These are phyloP conservation scores for Lutjanus erythropterus DNA, from an alignment of 2,113 vertebrate species.

Conservation along the genomic window DNA sequence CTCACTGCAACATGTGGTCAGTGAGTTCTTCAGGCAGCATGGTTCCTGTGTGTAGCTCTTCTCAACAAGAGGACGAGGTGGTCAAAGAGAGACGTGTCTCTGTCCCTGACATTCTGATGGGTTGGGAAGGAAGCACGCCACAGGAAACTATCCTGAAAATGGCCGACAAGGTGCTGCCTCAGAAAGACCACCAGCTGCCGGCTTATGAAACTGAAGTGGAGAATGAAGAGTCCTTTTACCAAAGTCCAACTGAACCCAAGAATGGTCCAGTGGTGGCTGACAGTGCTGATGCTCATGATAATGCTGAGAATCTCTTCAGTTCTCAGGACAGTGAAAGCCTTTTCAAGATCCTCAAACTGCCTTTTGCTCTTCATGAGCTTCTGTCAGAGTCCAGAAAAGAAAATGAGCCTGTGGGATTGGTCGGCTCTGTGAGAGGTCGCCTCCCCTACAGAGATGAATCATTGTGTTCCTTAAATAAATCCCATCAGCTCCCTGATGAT, in stretches of 20 bases:
- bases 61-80: constrained; percentile 55
- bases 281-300: neutral
- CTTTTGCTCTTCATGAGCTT: neutral
- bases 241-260: neutral
- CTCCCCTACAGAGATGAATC: neutral
- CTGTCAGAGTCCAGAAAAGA: neutral
- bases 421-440: neutral
- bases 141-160: neutral
- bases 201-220: constrained; percentile 7
- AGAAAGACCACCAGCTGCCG: neutral
- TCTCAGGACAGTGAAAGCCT: neutral
- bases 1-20: constrained; percentile 51
- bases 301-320: neutral
- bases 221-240: no score
- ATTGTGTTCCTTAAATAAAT: neutral
- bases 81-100: constrained; percentile 53
- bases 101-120: constrained; percentile 65
- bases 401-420: neutral
- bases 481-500: neutral
- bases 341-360: constrained; percentile 41
- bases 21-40: constrained; percentile 39
- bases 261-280: neutral
- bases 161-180: neutral
- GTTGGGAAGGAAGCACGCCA: constrained; percentile 18
- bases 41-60: constrained; percentile 54